These are phyloP conservation scores for Sminthurides aquaticus DNA, from an alignment of 2,888 invertebrate genomes.

Conservation along the genomic window DNA sequence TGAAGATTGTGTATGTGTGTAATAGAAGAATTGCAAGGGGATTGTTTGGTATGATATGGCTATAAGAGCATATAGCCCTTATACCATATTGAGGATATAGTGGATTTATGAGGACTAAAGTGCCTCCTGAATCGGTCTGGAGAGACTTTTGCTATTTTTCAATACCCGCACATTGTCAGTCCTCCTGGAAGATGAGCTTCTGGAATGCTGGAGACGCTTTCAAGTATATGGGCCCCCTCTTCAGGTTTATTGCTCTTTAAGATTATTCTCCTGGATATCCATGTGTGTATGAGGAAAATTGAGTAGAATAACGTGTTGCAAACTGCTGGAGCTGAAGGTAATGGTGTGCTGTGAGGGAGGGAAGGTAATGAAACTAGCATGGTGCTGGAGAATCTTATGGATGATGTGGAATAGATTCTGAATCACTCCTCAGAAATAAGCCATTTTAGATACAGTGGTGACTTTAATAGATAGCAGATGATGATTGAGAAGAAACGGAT, in stretches of 20 bases:
- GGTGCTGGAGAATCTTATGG: neutral
- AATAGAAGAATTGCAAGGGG: neutral
- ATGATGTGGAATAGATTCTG: too few species aligned
- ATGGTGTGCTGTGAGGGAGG: too few species aligned
- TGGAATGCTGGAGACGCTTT: neutral
- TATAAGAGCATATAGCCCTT: neutral
- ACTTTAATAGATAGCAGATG: neutral
- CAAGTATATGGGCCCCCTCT: neutral
- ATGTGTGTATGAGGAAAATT: too few species aligned
- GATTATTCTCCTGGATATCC: too few species aligned
- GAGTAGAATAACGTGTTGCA: too few species aligned
- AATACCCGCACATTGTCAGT: neutral
- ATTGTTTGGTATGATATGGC: too few species aligned
- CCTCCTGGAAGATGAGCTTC: too few species aligned
- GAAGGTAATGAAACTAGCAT: too few species aligned
- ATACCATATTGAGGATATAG: neutral
- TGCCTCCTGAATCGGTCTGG: neutral
- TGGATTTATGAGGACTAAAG: neutral
- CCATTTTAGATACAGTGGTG: neutral
- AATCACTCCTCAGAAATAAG: too few species aligned
- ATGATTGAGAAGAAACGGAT: neutral
- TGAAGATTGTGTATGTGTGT: too few species aligned
- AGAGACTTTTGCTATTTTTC: neutral
- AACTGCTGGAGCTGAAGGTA: too few species aligned
- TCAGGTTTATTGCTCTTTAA: neutral